phyloP scores from a whole-genome alignment of 2,888 invertebrate species.

The Folsomia candida region DNA sequence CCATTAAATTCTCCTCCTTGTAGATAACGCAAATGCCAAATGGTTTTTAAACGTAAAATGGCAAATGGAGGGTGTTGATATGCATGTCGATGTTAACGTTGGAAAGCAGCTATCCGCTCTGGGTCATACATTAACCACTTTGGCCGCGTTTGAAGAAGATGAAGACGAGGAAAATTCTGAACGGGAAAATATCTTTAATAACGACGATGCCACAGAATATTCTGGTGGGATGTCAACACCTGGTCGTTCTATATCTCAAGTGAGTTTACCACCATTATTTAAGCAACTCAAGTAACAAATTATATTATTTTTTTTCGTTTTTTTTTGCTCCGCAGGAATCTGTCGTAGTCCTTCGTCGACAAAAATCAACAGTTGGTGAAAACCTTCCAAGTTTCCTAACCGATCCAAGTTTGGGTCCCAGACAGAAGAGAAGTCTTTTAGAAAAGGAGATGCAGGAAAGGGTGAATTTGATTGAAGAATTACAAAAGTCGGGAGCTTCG shows the following conservation, averaged over 20 bases:
- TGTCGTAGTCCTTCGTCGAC: conserved; percentile 64
- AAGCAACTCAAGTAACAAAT: neutral
- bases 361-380: conserved; percentile 66
- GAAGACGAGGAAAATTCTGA: conserved; percentile 56
- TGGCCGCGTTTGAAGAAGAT: conserved; percentile 81
- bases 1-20: neutral
- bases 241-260: conserved; percentile 42
- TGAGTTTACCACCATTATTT: conserved; percentile 5
- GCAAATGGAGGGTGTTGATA: conserved; percentile 99
- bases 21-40: conserved; percentile 77
- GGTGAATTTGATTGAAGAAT: conserved; percentile 89
- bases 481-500: conserved; percentile 81
- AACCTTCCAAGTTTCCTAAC: conserved; percentile 79
- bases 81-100: conserved; percentile 91
- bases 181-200: conserved; percentile 35
- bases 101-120: conserved; percentile 92
- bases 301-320: neutral
- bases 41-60: conserved; percentile 97
- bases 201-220: conserved; percentile 39
- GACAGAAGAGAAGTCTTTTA: conserved; percentile 83
- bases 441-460: conserved; percentile 98
- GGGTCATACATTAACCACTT: conserved; percentile 91
- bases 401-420: conserved; percentile 74
- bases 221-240: conserved; percentile 20
- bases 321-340: conserved; percentile 60